Base-by-base conservation (phyloP, 2,113 vertebrate species). In the Nyctereutes procyonoides region DNA sequence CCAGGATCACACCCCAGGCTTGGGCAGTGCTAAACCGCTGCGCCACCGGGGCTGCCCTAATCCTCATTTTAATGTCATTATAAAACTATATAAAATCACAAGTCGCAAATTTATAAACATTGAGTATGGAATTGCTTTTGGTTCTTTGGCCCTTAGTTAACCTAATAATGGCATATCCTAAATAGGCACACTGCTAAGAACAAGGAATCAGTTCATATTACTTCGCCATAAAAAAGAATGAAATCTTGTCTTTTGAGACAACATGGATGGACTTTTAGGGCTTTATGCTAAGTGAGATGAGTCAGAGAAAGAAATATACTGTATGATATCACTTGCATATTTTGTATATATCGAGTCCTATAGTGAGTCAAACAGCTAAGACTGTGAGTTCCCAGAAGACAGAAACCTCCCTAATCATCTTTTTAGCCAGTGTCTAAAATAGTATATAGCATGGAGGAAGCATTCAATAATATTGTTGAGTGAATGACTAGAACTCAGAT, bases 301-400 rank as follows among this genome's bases (percentile, higher is more conserved):
- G 32, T 85, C 30, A 85, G 60, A 84, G 20, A 53, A 90, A 91
- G 51, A 95, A 8, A 91, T 62, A 15, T 95, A n/a, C 58, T 87
- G 5, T 62, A 19, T 91, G 20, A 35, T 38, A n/a, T 73, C 26
- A 38, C 17, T 53, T 92, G 32, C 8, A n/a, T 51, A 51, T 77
- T 77, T 77, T 51, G 26, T 77, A 17, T 28, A 7, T 77, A 5
- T 51, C 26, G 8, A 79, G 65, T 7, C 65, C 65, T 14, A 2
- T 56, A 65, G 35, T 11, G 51, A 90, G 48, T 76, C 17, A 0
- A 32, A 20, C 28, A 55, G 58, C 24, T 22, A 55, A 53, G 38
- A 13, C 84, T 92, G 1, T 43, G 53, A 60, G 7, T 82, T 69
- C 53, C 65, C 13, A 48, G 67, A 65, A 69, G 51, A 14, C n/a